Conservation (phyloP, 2,888 invertebrate genomes). For the Drosophila kuntzei region DNA sequence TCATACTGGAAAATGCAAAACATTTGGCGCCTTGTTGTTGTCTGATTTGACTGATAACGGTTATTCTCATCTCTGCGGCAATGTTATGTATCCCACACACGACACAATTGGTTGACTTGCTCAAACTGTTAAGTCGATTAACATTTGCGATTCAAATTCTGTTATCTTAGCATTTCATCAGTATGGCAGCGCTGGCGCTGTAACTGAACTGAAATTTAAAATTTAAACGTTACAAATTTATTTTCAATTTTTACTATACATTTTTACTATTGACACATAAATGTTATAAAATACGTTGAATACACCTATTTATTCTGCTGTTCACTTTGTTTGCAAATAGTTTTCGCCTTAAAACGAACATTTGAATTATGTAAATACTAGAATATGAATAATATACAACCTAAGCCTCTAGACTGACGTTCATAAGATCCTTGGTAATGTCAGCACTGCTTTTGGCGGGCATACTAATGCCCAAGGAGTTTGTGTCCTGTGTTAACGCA, state of each 20-base stretch:
- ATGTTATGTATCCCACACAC: constrained; percentile 2
- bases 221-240: constrained; percentile 16
- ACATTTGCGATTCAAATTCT: neutral
- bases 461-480: constrained; percentile 36
- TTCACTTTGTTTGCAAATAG: constrained; percentile 12
- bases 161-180: neutral
- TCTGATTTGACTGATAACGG: constrained; percentile 64
- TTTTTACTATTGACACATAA: constrained; percentile 10
- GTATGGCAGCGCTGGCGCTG: neutral
- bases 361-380: constrained; percentile 1
- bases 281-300: constrained; percentile 3
- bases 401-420: constrained; percentile 86
- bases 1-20: constrained; percentile 52
- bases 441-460: constrained; percentile 85
- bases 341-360: constrained; percentile 2
- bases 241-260: constrained; percentile 17
- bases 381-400: constrained; percentile 19
- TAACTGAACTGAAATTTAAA: neutral
- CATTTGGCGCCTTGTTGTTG: constrained; percentile 49
- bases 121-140: neutral
- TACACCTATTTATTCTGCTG: neutral
- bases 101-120: neutral
- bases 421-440: constrained; percentile 87
- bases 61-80: constrained; percentile 38
- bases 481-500: constrained; percentile 49